These are phyloP conservation scores for Paracanthobrama guichenoti DNA, from an alignment of 2,113 vertebrate species.

Conservation along the genomic window DNA sequence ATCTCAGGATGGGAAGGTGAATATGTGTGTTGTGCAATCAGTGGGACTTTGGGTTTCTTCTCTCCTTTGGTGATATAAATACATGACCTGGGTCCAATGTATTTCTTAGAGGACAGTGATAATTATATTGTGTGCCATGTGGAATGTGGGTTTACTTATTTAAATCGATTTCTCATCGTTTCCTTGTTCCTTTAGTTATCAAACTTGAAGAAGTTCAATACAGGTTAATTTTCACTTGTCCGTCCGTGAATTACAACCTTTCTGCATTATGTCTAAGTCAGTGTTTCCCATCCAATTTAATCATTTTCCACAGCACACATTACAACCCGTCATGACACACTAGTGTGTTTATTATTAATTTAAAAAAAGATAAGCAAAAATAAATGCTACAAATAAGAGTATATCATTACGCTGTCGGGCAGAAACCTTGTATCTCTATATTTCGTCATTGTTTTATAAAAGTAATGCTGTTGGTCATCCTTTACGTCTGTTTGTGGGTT, in stretches of 20 bases:
- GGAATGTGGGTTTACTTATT: background rate
- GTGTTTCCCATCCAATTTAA: too few relatives aligned
- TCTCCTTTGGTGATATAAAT: background rate
- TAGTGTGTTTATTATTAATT: too few relatives aligned
- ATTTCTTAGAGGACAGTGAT: constrained; percentile 17
- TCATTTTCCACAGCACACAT: too few relatives aligned
- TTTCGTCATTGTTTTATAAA: too few relatives aligned
- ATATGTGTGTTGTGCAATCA: constrained; percentile 65
- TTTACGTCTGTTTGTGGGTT: too few relatives aligned
- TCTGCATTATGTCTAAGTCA: background rate
- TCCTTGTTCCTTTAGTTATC: constrained; percentile 51
- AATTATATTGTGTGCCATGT: background rate
- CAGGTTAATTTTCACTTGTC: background rate
- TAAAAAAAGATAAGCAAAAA: too few relatives aligned
- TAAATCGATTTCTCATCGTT: constrained; percentile 37
- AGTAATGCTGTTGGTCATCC: too few relatives aligned
- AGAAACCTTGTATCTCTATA: too few relatives aligned
- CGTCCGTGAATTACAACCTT: background rate
- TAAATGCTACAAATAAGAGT: too few relatives aligned
- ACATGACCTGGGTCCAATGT: constrained; percentile 25
- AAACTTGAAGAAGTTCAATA: background rate
- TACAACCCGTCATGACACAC: too few relatives aligned
- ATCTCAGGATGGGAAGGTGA: constrained; percentile 88
- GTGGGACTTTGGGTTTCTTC: constrained; percentile 7
- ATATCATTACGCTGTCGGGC: too few relatives aligned